These are phyloP conservation scores for Sapajus apella DNA, from an alignment of 2,113 vertebrate species.

Conservation along the genomic window DNA sequence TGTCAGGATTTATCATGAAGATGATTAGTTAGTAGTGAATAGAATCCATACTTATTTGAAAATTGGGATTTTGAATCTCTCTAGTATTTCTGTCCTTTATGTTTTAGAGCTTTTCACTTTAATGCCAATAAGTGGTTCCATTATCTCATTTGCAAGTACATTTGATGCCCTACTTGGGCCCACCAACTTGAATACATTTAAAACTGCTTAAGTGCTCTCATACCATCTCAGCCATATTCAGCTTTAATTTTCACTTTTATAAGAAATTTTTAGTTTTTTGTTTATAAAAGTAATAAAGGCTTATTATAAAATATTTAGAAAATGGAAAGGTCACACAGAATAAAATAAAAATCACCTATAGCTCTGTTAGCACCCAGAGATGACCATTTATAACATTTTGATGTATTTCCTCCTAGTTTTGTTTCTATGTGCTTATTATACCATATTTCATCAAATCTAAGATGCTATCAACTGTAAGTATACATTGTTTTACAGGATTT, in stretches of 20 bases:
- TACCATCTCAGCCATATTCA: background rate
- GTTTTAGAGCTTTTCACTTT: background rate
- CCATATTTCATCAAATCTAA: background rate
- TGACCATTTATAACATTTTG: background rate
- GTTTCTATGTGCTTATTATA: background rate
- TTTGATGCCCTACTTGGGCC: background rate
- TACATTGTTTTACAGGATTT: background rate
- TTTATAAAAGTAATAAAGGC: background rate
- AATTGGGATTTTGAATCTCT: background rate
- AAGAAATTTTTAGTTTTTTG: background rate
- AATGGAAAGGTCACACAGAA: background rate
- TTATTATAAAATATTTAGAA: constrained; percentile 12
- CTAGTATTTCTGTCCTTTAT: background rate
- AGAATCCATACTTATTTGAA: background rate
- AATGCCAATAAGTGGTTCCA: background rate
- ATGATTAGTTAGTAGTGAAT: background rate
- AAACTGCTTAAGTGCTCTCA: background rate
- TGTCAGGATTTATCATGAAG: background rate
- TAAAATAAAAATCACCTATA: background rate
- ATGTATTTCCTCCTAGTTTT: background rate
- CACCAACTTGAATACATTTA: background rate
- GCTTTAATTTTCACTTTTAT: constrained; percentile 1
- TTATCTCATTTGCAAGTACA: background rate
- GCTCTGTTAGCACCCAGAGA: background rate
- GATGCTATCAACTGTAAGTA: background rate